Evolutionary conservation across 2,888 invertebrate species (phyloP).

Genomic region (Sipha maydis): DNA sequence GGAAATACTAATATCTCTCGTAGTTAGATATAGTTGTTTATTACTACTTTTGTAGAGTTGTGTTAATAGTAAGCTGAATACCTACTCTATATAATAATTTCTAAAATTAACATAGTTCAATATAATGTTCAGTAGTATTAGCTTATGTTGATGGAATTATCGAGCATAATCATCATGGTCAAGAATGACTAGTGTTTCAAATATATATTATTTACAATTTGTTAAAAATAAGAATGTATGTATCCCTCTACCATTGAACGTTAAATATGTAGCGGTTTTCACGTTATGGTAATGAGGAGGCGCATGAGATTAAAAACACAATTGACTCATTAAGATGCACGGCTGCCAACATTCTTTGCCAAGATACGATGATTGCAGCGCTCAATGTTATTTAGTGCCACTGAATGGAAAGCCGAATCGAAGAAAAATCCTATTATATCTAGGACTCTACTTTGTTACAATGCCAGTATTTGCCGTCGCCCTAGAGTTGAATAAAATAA

Average conservation of each 20-base stretch:
- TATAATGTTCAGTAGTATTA: too few relatives aligned
- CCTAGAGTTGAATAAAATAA: not conserved
- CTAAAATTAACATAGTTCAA: too few relatives aligned
- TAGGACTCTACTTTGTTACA: not conserved
- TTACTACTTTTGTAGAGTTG: not conserved
- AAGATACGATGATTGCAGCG: conserved; percentile 38
- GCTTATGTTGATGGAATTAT: too few relatives aligned
- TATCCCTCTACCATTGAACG: not conserved
- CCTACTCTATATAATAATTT: too few relatives aligned
- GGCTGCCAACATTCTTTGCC: conserved; percentile 40
- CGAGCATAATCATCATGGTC: too few relatives aligned
- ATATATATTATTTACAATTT: not conserved
- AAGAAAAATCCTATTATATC: not conserved
- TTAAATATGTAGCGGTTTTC: not conserved
- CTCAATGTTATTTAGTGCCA: conserved; percentile 17
- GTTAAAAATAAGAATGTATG: not conserved
- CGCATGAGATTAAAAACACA: conserved; percentile 32
- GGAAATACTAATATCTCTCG: not conserved
- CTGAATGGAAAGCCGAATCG: conserved; percentile 19
- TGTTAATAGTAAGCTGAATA: too few relatives aligned
- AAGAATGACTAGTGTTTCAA: not conserved
- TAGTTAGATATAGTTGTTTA: not conserved
- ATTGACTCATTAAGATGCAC: conserved; percentile 44
- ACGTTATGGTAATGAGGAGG: not conserved
- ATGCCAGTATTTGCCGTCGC: conserved; percentile 21